phyloP scores from a whole-genome alignment of 2,888 invertebrate genomes.

The Hydropsyche betteni region DNA sequence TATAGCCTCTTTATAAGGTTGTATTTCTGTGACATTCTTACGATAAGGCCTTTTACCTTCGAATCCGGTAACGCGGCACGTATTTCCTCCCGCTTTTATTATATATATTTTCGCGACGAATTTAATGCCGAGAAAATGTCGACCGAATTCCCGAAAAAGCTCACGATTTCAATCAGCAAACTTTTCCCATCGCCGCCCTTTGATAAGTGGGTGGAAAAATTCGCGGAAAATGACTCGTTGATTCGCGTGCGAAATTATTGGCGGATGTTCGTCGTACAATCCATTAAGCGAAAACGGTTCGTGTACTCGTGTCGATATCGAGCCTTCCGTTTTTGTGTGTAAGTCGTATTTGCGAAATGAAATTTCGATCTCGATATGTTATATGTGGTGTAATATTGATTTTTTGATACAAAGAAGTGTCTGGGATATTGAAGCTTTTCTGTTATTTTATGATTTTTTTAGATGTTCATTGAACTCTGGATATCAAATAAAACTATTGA shows the following conservation, averaged over 20 bases:
- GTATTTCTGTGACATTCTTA: not conserved
- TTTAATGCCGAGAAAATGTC: slow-evolving; percentile 2
- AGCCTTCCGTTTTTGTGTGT: too few species aligned
- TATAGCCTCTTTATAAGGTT: too few species aligned
- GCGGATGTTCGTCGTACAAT: not conserved
- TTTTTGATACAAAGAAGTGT: too few species aligned
- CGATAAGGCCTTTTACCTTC: slow-evolving; percentile 5
- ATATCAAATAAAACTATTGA: too few species aligned
- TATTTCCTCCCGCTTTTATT: slow-evolving; percentile 4
- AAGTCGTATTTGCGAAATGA: too few species aligned
- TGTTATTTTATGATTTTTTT: too few species aligned
- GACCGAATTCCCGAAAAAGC: not conserved
- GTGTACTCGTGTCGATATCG: too few species aligned
- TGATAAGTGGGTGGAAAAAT: not conserved
- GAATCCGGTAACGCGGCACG: not conserved
- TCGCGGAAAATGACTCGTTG: not conserved
- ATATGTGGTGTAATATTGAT: too few species aligned
- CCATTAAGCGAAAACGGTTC: too few species aligned
- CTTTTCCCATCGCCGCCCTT: slow-evolving; percentile 7
- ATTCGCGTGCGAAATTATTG: not conserved
- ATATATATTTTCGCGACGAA: not conserved
- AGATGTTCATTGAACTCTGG: too few species aligned
- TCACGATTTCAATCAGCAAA: slow-evolving; percentile 25
- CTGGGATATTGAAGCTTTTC: too few species aligned
- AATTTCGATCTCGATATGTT: too few species aligned